Conservation (phyloP, 2,888 invertebrate genomes). For the Cephus sareptanus region DNA sequence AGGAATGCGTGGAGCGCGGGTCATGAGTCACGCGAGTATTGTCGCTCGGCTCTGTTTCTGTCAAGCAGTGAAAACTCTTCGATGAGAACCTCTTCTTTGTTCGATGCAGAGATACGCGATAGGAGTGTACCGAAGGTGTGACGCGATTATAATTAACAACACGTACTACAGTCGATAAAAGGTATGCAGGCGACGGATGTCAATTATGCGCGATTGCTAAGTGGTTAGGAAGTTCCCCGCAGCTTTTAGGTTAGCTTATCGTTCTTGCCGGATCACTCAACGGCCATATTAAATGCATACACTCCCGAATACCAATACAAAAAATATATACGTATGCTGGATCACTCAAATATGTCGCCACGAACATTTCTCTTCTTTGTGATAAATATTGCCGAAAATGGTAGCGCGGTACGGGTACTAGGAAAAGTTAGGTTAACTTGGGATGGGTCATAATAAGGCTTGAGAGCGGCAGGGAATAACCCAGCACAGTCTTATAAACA, state of each 20-base stretch:
- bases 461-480: not conserved
- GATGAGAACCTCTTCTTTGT: not conserved
- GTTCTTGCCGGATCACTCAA: not conserved
- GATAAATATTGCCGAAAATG: too few relatives aligned
- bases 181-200: not conserved
- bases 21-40: constrained; percentile 51
- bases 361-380: too few relatives aligned
- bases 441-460: not conserved
- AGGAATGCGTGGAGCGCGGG: constrained; percentile 55
- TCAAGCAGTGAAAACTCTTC: not conserved
- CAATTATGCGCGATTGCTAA: not conserved
- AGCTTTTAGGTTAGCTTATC: not conserved
- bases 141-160: not conserved
- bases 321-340: too few relatives aligned
- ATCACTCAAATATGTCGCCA: too few relatives aligned
- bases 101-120: not conserved
- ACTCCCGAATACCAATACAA: too few relatives aligned
- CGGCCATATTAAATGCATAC: not conserved
- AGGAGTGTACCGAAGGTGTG: not conserved
- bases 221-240: not conserved
- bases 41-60: not conserved
- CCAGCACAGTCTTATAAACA: not conserved
- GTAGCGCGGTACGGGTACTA: too few relatives aligned
- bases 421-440: too few relatives aligned
- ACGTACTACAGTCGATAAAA: not conserved